These are phyloP conservation scores for Platysteira castanea DNA, from an alignment of 2,113 vertebrate genomes.

Conservation along the genomic window DNA sequence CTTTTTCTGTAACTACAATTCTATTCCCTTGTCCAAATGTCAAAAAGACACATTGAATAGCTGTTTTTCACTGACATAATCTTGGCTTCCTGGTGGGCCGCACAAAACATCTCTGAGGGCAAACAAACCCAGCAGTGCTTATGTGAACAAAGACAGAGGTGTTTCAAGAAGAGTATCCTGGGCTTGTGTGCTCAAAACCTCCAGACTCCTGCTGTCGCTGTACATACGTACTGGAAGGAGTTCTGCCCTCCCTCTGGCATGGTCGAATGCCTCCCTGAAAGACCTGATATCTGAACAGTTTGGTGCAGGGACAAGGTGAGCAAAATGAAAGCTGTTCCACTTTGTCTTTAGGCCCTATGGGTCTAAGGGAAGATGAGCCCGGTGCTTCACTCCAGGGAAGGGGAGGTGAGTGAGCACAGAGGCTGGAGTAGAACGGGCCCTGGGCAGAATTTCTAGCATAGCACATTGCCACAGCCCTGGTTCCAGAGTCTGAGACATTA, in stretches of 20 bases:
- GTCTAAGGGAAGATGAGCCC: background rate
- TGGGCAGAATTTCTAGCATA: background rate
- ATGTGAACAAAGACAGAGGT: background rate
- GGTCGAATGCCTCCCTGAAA: background rate
- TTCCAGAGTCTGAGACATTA: background rate
- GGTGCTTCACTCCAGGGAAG: background rate
- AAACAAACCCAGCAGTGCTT: background rate
- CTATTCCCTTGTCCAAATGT: background rate
- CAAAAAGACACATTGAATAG: background rate
- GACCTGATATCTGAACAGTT: background rate
- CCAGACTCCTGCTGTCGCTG: background rate
- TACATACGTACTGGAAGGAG: background rate
- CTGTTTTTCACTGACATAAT: background rate
- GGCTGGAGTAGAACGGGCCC: background rate
- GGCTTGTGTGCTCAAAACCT: background rate
- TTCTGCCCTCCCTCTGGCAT: background rate
- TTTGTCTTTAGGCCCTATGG: background rate
- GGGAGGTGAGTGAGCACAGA: background rate
- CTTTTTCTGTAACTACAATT: background rate
- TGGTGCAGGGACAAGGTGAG: background rate
- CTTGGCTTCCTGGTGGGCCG: background rate
- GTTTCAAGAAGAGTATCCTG: background rate
- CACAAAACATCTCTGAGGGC: background rate
- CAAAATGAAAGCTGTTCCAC: background rate
- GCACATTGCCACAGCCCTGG: background rate